phyloP scores from a whole-genome alignment of 1,140 invertebrate genomes.

The Venturia canescens region DNA sequence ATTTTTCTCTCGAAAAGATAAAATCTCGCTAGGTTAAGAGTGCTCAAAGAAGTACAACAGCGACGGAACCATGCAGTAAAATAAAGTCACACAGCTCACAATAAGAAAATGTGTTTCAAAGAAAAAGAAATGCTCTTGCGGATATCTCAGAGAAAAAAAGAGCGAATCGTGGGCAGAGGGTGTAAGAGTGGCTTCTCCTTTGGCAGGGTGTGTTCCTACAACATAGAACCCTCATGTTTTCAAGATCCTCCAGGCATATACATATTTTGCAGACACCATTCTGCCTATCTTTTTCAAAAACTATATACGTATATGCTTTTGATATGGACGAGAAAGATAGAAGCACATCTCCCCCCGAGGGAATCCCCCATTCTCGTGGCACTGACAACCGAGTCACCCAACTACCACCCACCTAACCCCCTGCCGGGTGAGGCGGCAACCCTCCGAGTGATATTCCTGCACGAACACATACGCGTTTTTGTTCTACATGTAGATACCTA shows the following conservation, averaged over 20 bases:
- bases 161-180: neutral
- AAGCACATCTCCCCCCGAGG: conserved; percentile 58
- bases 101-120: neutral
- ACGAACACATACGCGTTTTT: conserved; percentile 32
- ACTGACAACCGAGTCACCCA: conserved; percentile 48
- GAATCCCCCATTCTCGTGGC: conserved; percentile 62
- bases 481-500: neutral
- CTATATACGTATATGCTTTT: neutral
- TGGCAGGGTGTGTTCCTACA: neutral
- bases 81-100: neutral
- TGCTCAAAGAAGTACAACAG: conserved; percentile 20
- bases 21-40: conserved; percentile 18
- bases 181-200: conserved; percentile 33
- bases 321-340: conserved; percentile 24
- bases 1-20: neutral
- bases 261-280: conserved; percentile 66
- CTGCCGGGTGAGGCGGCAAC: conserved; percentile 32
- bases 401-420: conserved; percentile 34
- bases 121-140: neutral
- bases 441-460: conserved; percentile 14
- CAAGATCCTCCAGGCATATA: conserved; percentile 61
- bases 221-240: conserved; percentile 33
- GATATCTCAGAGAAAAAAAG: neutral
- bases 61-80: neutral
- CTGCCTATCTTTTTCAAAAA: conserved; percentile 62